phyloP scores from a whole-genome alignment of 2,797 vertebrate species.

The Meda fulgida region DNA sequence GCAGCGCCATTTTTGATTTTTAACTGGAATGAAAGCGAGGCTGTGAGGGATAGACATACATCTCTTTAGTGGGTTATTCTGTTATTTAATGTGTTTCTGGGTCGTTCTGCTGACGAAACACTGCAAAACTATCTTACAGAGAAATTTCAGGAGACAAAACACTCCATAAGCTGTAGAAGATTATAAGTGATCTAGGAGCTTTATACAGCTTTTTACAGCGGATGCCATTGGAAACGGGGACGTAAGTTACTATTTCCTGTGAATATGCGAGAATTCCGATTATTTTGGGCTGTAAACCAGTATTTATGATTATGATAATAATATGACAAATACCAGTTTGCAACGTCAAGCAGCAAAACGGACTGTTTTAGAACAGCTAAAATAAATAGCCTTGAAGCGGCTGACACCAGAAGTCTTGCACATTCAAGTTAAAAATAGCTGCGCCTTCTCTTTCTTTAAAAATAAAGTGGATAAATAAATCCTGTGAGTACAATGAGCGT shows the following conservation, averaged over 20 bases:
- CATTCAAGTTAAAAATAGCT: not conserved
- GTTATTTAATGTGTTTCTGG: not conserved
- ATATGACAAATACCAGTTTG: not conserved
- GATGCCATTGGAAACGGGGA: not conserved
- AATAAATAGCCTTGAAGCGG: not conserved
- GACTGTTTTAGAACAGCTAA: not conserved
- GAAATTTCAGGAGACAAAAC: not conserved
- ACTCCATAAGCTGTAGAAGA: not conserved
- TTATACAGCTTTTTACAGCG: not conserved
- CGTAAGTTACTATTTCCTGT: not conserved
- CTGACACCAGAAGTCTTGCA: not conserved
- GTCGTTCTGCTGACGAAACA: not conserved
- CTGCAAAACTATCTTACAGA: not conserved
- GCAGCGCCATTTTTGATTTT: not conserved
- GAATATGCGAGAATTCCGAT: not conserved
- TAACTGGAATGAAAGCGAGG: not conserved
- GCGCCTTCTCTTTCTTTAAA: not conserved
- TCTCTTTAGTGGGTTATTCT: not conserved
- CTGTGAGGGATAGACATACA: not conserved
- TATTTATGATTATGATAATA: not conserved
- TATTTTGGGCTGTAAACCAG: not conserved
- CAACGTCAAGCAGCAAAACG: not conserved
- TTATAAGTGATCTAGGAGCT: not conserved
- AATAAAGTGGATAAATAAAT: not conserved
- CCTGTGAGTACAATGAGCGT: constrained; percentile 50